phyloP scores from a whole-genome alignment of 2,888 invertebrate genomes.

The Eupithecia abbreviata region DNA sequence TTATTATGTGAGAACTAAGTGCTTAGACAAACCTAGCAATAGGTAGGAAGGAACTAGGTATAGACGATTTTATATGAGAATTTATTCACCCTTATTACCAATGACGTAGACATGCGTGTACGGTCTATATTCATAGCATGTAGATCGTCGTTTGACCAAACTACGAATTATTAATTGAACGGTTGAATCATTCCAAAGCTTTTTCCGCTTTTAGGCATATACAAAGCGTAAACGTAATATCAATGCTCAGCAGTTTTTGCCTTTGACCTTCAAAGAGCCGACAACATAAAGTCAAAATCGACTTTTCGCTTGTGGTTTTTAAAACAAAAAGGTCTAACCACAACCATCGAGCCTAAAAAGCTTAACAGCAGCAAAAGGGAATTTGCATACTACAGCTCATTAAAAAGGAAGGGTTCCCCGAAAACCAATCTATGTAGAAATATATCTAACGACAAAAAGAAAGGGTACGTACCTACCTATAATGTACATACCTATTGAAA shows the following conservation, averaged over 20 bases:
- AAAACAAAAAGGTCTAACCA: constrained; percentile 19
- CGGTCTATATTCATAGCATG: no score
- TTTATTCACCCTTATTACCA: no score
- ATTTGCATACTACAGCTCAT: constrained; percentile 35
- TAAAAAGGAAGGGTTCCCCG: constrained; percentile 20
- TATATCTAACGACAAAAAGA: background rate
- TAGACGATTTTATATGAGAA: no score
- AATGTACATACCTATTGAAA: background rate
- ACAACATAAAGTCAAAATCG: constrained; percentile 39
- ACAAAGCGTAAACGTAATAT: no score
- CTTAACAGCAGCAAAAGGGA: constrained; percentile 37
- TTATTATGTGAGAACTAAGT: no score
- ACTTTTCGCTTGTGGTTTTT: constrained; percentile 1
- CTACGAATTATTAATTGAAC: no score
- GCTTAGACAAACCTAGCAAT: no score
- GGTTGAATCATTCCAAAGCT: no score
- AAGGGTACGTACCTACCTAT: background rate
- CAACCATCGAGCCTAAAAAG: constrained; percentile 17
- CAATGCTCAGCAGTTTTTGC: background rate
- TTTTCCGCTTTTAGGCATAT: background rate
- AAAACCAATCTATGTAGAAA: background rate
- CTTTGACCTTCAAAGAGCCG: background rate
- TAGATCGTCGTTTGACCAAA: no score
- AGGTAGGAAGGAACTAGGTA: no score
- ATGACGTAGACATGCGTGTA: no score